Evolutionary conservation across 1,140 invertebrate species (phyloP), one percentile per base, ranked within the genome.

Genomic region (Euura lappo): DNA sequence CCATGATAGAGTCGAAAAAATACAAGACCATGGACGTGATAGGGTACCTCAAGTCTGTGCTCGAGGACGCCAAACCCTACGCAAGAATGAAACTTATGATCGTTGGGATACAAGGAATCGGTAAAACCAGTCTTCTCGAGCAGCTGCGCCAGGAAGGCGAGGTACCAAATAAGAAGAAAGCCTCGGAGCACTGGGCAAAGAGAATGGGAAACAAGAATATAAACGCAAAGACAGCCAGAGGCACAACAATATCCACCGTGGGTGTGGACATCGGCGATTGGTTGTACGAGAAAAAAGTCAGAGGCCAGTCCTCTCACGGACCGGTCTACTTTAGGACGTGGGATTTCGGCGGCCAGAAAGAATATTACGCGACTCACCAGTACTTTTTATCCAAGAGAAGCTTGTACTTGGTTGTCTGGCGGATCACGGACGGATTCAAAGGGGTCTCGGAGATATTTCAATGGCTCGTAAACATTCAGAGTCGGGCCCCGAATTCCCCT

Each of bases 271-370:
- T 99, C 73, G 94, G 96, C 70, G 96, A 97, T 80, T 99, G 94
- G 97, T 89, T 94, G 6, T 98, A 95, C 85, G 97, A 98, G 82
- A 96, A 96, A 80, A 93, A 94, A 90, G 85, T 90, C 2, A 81
- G 92, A 43, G 89, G 89, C 2, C 90, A 93, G 60, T 93, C 93
- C 7, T 91, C 92, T 2, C 92, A 94, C 75, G 97, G 97, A 0
- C 93, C 96, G 1, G 94, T 99, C 66, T 93, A 96, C n/a, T 99
- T 99, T 88, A 90, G 97, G 72, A 99, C 98, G 0, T 99, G 98
- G 98, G 98, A 99, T 87, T 99, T 99, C 89, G 98, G 97, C n/a
- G 98, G 98, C 0, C 97, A 99, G 88, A 93, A 93, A 80, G 97
- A 98, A 83, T 97, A 98, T 83, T 99, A 99, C 83, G 96, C 98